Evolutionary conservation across 2,113 vertebrate genomes (phyloP), one percentile per base, ranked within the genome.

Genomic region (Sinocyclocheilus maitianheensis): DNA sequence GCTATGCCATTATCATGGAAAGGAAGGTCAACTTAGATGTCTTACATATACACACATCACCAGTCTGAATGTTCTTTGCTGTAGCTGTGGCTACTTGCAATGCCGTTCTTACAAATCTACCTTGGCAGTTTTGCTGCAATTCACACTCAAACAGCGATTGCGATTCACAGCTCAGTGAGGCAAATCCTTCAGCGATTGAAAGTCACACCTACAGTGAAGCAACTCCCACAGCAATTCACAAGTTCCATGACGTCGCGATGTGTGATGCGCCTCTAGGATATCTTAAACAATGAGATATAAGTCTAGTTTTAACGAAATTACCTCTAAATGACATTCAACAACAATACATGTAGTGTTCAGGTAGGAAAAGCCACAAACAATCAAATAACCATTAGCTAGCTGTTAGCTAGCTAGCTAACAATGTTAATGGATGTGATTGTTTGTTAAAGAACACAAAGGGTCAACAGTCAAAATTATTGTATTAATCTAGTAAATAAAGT

Each of bases 201-300:
- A 84, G 75, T 84, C 69, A 74, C 82, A 84, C 82, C 51, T 74
- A 43, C 10, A 60, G 30, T 24, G 26, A 75, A 84, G 67, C 30
- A 40, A 60, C 51, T 84, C 51, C 82, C 82, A 84, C 48, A 84
- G 82, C 82, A 84, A 60, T 84, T 84, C 51, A 37, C 82, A 84
- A 16, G 22, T 74, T 58, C 22, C 51, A 20, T 74, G 67, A 74
- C 14, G 34, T 83, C 16, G 22, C 20, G 4, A 82, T 82, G 26
- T 83, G 67, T 43, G 20, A 58, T 83, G 34, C 22, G 13, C 26
- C 81, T 74, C n/a, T 34, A 53, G 43, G 62, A 69, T 51, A 53
- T 22, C 24, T 67, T 82, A 53, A 82, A 82, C 43, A 53, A 82
- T 82, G 43, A 53, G 63, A 71, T 53, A 20, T 20, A 26, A 30